These are phyloP conservation scores for Anolis carolinensis DNA, from an alignment of 2,113 vertebrate species.

Conservation along the genomic window DNA sequence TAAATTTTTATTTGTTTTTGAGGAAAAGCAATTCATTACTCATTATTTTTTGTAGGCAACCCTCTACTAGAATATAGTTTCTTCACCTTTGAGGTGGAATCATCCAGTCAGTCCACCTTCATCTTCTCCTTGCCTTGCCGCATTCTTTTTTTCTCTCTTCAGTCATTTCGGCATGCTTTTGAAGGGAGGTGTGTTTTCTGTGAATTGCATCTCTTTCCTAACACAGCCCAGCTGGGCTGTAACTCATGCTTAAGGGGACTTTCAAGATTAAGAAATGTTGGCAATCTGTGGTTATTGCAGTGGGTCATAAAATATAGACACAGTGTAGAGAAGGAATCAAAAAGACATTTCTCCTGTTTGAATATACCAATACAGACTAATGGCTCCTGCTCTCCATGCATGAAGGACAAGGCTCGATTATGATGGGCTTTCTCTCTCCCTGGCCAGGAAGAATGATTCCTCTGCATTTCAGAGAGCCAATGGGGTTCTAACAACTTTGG, in stretches of 20 bases:
- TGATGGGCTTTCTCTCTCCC: slow-evolving; percentile 46
- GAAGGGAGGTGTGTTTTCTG: background rate
- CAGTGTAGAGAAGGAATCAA: slow-evolving; percentile 64
- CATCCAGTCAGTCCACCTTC: no score
- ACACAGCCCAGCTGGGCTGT: slow-evolving; percentile 34
- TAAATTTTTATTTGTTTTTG: no score
- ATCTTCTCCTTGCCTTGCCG: no score
- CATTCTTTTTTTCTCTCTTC: background rate
- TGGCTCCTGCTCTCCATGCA: slow-evolving; percentile 34
- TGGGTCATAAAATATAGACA: slow-evolving; percentile 63
- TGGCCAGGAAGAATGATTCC: slow-evolving; percentile 51
- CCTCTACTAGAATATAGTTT: no score
- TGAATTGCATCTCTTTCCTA: slow-evolving; percentile 1
- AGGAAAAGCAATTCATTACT: no score
- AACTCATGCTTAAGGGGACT: slow-evolving; percentile 32
- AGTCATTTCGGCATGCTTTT: background rate
- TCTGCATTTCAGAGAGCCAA: slow-evolving; percentile 44
- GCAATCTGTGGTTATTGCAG: slow-evolving; percentile 49
- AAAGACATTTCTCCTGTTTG: slow-evolving; percentile 57
- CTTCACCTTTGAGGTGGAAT: background rate
- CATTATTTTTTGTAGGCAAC: background rate
- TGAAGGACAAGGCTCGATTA: slow-evolving; percentile 57
- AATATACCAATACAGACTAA: slow-evolving; percentile 60
- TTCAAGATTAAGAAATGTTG: slow-evolving; percentile 50
- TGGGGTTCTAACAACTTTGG: slow-evolving; percentile 42